These are phyloP conservation scores for Campylorhamphus procurvoides DNA, from an alignment of 2,113 vertebrate genomes.

Conservation along the genomic window DNA sequence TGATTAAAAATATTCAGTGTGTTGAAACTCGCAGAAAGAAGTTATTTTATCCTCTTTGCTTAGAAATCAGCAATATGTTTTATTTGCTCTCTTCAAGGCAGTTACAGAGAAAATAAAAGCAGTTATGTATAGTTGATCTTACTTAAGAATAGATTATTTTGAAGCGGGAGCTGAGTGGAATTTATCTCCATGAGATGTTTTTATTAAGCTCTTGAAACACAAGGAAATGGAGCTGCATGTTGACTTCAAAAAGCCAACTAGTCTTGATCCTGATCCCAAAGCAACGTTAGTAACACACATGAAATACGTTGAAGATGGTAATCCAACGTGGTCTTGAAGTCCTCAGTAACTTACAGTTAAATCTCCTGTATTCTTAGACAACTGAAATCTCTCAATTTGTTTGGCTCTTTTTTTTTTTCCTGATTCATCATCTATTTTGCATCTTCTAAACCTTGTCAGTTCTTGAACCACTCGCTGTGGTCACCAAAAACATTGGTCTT, in stretches of 20 bases:
- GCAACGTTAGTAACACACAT: neutral
- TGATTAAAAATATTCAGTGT: neutral
- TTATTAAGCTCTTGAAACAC: neutral
- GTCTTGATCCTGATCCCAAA: neutral
- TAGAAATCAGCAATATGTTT: neutral
- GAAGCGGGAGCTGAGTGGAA: neutral
- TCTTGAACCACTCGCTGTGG: neutral
- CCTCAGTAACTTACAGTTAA: neutral
- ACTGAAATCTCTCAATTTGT: neutral
- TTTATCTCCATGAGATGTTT: neutral
- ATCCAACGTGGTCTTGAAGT: neutral
- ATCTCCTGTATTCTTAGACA: neutral
- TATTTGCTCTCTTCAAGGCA: neutral
- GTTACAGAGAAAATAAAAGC: neutral
- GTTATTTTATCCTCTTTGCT: neutral
- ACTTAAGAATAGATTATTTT: neutral
- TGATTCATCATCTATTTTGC: neutral
- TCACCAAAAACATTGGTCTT: neutral
- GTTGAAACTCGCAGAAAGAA: neutral
- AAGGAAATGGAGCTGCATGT: neutral
- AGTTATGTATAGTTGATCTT: neutral
- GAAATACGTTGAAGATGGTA: neutral
- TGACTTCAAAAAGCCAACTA: neutral
- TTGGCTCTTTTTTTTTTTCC: neutral
- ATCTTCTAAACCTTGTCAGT: neutral